phyloP scores from a whole-genome alignment of 2,113 vertebrate genomes.

The Motacilla tschutschensis region DNA sequence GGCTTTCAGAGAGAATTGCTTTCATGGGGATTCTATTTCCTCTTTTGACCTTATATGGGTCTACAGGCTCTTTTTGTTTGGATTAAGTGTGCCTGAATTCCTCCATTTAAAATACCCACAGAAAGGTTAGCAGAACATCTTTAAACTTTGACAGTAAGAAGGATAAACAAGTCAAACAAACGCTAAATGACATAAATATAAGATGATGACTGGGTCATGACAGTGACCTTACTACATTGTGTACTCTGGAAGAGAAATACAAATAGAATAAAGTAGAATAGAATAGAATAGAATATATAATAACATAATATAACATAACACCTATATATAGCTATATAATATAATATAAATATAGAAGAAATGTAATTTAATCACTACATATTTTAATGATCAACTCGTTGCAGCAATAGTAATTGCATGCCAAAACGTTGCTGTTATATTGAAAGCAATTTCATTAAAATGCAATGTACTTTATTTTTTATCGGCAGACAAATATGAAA shows the following conservation, averaged over 20 bases:
- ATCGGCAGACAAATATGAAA: neutral
- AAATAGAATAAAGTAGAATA: neutral
- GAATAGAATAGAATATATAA: neutral
- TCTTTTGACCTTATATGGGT: neutral
- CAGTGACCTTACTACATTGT: neutral
- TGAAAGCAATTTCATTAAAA: conserved; percentile 19
- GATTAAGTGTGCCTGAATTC: neutral
- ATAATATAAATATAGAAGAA: neutral
- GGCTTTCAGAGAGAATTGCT: neutral
- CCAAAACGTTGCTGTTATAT: neutral
- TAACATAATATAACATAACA: neutral
- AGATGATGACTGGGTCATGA: neutral
- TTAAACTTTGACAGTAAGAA: neutral
- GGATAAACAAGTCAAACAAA: neutral
- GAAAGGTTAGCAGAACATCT: neutral
- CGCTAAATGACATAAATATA: neutral
- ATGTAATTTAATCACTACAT: neutral
- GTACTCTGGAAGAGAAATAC: neutral
- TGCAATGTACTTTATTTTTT: neutral
- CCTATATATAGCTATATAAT: neutral
- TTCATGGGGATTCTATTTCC: neutral
- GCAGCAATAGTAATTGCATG: neutral
- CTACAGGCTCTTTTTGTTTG: neutral
- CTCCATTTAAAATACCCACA: neutral
- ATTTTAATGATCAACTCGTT: neutral